These are phyloP conservation scores for Panonychus citri DNA, from an alignment of 1,140 invertebrate species.

Conservation along the genomic window DNA sequence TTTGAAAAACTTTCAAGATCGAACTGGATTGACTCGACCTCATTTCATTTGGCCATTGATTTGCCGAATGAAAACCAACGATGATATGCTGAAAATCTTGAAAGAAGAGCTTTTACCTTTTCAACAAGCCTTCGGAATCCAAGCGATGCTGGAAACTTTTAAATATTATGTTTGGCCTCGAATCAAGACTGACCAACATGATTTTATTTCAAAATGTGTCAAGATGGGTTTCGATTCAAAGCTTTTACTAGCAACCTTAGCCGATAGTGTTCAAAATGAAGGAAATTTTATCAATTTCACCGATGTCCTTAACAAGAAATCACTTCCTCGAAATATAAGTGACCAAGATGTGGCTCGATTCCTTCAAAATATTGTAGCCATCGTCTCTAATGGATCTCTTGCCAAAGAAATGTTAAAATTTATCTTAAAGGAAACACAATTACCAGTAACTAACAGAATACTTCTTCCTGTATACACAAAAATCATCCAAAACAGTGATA, in stretches of 20 bases:
- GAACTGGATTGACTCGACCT: not conserved
- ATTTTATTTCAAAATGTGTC: not conserved
- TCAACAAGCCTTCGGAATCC: not conserved
- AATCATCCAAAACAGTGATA: not conserved
- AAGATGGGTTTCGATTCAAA: not conserved
- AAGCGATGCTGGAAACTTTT: not conserved
- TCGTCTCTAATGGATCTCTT: no score
- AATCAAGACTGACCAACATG: not conserved
- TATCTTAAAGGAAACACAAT: no score
- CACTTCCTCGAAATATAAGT: no score
- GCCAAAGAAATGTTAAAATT: no score
- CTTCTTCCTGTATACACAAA: not conserved
- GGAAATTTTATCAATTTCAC: no score
- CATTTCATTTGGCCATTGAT: slow-evolving; percentile 6
- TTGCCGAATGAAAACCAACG: not conserved
- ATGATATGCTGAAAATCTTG: slow-evolving; percentile 2
- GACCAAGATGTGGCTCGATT: no score
- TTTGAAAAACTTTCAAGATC: not conserved
- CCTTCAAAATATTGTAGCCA: no score
- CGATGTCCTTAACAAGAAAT: no score
- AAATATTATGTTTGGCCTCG: slow-evolving; percentile 1
- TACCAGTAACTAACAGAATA: no score
- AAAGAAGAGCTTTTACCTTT: not conserved
- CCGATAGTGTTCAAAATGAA: no score
- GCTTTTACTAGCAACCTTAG: no score